Base-by-base conservation (phyloP, 2,888 invertebrate genomes). In the Amiota communis region DNA sequence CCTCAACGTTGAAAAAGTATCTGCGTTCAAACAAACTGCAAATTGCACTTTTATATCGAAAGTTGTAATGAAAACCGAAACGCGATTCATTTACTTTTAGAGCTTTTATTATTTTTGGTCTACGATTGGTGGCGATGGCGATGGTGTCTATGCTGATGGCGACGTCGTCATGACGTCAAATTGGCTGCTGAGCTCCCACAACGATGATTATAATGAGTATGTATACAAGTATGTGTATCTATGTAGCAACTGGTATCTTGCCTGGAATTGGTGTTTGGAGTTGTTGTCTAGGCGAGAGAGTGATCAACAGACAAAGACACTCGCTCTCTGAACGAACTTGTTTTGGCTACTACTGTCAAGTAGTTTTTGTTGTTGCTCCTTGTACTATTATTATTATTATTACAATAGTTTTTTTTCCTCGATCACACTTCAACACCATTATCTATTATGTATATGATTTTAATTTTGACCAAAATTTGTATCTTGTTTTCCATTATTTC, bases 41-140 rank as follows among this genome's bases (percentile, higher is more conserved):
- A 81, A 83, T 85, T 86, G 86, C 82, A 82, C 86, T 85, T 85
- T 85, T 85, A 85, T 86, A 85, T 81, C 79, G 75, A 75, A 76
- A 71, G 15, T 51, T 72, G 70, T 47, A 59, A 70, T 65, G 70
- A 56, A 59, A 61, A 48, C 36, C 47, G 15, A 70, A 49, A 51
- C 64, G 36, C 61, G 61, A 64, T 47, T 64, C 59, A 20, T 20
- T 59, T 17, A 51, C 51, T 48, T 17, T 61, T 17, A 20, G 15
- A 59, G 23, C 48, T 49, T 48, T 51, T 17, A 51, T 17, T 69
- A n/a, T n/a, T n/a, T 9, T 49, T 51, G 67, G 67, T 74, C 78
- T 65, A 73, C 77, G 72, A 67, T 63, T 47, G 70, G 36, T 15
- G 53, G 36, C 36, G 6, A 36, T 36, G 36, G 17, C 11, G 59